Base-by-base conservation (phyloP, 1,140 invertebrate genomes). In the Drosophila tristis region DNA sequence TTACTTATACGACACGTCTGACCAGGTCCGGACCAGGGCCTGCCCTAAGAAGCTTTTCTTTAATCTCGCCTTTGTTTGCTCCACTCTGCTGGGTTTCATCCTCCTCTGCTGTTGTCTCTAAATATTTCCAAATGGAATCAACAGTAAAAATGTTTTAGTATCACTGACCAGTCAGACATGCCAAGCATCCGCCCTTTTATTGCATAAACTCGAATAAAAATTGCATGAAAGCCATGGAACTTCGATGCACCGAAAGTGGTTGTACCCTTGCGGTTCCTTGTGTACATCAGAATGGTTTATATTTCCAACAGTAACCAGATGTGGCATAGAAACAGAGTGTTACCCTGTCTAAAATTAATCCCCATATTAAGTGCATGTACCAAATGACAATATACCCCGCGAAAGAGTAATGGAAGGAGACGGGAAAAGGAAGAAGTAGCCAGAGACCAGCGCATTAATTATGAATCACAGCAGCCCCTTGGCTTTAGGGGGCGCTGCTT, bases 1-100 rank as follows among this genome's bases (percentile, higher is more conserved):
- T 84, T 84, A 64, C 80, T 47, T 51, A 72, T 84, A 79, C 80
- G 80, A 79, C 76, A 78, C 55, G 80, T 84, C 61, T 84, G 71
- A 64, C 61, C 50, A 35, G 51, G 64, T 11, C 5, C 23, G 0
- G 35, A 39, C 35, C 35, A 39, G 11, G 35, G 43, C 25, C 63
- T 7, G 25, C n/a, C 25, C 63, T 50, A 68, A 70, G 68, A 60
- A 72, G 71, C 65, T 79, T 82, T 70, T 58, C 66, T 70, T 79
- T 63, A 59, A 63, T 61, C 49, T 65, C 54, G 55, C 77, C 66
- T 65, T 86, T 86, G 63, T 60, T 63, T 77, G 63, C 42, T 54
- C 53, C 57, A 3, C 31, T 9, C 31, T 31, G 42, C 26, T 44
- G 13, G 47, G 53, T 42, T 20, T 25, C 9, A 11, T 13, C 9